Percentiles rank a stretch among this genome's conserved stretches.
Conservation (phyloP, 2,888 invertebrate genomes). For the Cosmia pyralina region DNA sequence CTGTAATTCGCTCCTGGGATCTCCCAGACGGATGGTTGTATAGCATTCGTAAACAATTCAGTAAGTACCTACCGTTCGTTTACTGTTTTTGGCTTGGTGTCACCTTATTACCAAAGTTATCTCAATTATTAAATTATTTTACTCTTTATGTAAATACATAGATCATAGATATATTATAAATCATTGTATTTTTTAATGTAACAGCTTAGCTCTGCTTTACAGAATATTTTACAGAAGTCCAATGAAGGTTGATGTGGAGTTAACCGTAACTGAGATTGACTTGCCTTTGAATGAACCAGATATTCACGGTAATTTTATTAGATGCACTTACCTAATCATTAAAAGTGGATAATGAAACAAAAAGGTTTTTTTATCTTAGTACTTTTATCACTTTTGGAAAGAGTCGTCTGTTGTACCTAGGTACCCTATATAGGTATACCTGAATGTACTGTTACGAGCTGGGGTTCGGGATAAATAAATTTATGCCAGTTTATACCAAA, state of each 20-base stretch:
- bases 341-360: background rate
- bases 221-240: conserved; percentile 57
- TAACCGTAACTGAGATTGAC: conserved; percentile 54
- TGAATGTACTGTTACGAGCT: no score
- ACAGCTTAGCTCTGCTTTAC: conserved; percentile 55
- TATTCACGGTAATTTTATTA: conserved; percentile 54
- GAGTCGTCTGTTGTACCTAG: no score
- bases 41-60: conserved; percentile 70
- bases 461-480: no score
- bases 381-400: no score
- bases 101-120: no score
- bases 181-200: background rate
- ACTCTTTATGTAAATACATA: no score
- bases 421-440: no score
- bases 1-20: conserved; percentile 81
- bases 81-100: no score
- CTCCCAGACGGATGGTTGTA: conserved; percentile 78
- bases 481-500: no score
- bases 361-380: no score
- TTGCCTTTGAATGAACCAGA: conserved; percentile 49
- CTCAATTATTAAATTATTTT: no score
- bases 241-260: conserved; percentile 67
- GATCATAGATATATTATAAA: no score
- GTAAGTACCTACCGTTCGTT: conserved; percentile 63
- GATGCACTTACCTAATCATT: conserved; percentile 9